Evolutionary conservation across 2,113 vertebrate species (phyloP).

Genomic region (Labeo catla): DNA sequence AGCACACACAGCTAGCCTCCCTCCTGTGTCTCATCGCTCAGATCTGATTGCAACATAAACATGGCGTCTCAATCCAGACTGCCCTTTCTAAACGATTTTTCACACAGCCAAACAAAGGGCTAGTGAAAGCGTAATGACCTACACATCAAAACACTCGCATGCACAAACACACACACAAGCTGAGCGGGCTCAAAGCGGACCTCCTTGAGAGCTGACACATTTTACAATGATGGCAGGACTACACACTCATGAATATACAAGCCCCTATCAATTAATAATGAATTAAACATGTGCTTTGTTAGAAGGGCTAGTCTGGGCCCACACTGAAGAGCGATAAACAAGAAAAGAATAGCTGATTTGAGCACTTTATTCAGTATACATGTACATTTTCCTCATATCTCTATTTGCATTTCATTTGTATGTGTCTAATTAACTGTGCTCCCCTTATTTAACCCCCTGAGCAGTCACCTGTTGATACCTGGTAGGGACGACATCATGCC

Average conservation of each 20-base stretch:
- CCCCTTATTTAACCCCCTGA: not conserved
- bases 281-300: constrained; percentile 50
- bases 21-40: constrained; percentile 66
- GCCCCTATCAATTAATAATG: constrained; percentile 55
- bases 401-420: not conserved
- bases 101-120: constrained; percentile 59
- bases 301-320: constrained; percentile 34
- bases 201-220: constrained; percentile 48
- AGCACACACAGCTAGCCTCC: constrained; percentile 59
- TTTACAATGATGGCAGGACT: constrained; percentile 52
- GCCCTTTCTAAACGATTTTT: constrained; percentile 68
- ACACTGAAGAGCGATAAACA: constrained; percentile 33
- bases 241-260: constrained; percentile 55
- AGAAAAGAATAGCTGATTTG: not conserved
- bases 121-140: constrained; percentile 67
- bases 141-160: constrained; percentile 62
- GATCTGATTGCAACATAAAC: constrained; percentile 78
- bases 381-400: not conserved
- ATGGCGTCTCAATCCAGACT: constrained; percentile 65
- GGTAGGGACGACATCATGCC: constrained; percentile 50
- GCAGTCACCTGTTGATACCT: constrained; percentile 44
- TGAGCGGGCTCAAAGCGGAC: constrained; percentile 56
- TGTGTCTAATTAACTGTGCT: not conserved
- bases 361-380: not conserved
- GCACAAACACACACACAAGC: constrained; percentile 44